A percentile compares a stretch with the other conserved stretches of the same genome.
These are phyloP conservation scores for Meliscaeva auricollis DNA, from an alignment of 2,888 invertebrate species.

Conservation along the genomic window DNA sequence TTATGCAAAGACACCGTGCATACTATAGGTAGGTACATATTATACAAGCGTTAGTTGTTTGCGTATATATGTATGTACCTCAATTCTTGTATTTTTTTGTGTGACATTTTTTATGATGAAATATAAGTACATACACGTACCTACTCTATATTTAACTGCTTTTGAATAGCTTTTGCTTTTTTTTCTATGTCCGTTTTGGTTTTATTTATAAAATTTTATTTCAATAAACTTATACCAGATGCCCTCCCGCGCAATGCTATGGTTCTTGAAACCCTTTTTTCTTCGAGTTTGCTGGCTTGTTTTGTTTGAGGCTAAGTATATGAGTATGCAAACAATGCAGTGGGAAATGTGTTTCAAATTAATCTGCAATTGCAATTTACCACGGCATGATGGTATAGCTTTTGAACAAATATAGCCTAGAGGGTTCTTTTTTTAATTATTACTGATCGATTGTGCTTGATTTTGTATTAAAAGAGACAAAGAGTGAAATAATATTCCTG, in stretches of 20 bases:
- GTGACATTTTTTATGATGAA: conserved; percentile 33
- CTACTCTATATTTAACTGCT: conserved; percentile 54
- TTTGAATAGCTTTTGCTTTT: conserved; percentile 50
- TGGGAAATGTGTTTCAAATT: conserved; percentile 47
- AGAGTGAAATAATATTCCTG: too few species aligned
- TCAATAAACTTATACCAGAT: conserved; percentile 15
- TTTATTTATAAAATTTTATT: conserved; percentile 46
- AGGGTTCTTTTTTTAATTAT: conserved; percentile 49
- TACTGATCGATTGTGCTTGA: conserved; percentile 52
- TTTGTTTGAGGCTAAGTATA: neutral
- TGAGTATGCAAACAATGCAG: neutral
- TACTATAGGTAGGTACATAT: neutral
- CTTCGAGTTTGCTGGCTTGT: conserved; percentile 18
- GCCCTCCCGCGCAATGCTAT: conserved; percentile 40
- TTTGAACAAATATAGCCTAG: neutral
- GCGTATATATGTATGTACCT: conserved; percentile 16
- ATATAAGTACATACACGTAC: neutral
- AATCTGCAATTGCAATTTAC: neutral
- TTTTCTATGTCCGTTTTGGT: conserved; percentile 41
- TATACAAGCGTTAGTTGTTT: conserved; percentile 51
- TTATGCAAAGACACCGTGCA: conserved; percentile 55
- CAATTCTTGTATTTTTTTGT: conserved; percentile 28
- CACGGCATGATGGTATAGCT: neutral
- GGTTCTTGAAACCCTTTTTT: conserved; percentile 42
- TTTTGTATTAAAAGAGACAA: neutral